phyloP scores from a whole-genome alignment of 2,113 vertebrate species.

The Hippocampus zosterae region DNA sequence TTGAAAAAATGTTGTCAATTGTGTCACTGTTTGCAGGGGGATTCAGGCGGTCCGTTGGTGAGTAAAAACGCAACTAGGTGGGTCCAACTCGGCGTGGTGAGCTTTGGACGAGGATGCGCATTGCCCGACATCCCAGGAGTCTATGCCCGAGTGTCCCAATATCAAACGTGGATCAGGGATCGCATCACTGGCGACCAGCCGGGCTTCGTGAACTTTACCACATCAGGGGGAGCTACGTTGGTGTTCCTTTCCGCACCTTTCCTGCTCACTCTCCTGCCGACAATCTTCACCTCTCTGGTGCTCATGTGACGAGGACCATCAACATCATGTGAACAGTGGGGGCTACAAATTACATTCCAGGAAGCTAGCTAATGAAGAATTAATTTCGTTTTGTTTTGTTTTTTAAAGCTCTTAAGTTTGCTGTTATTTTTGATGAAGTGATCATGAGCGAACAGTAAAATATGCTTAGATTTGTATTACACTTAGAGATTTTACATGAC shows the following conservation, averaged over 20 bases:
- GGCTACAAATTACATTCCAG: not conserved
- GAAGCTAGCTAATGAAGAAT: not conserved
- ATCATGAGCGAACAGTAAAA: not conserved
- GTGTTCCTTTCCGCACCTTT: not conserved
- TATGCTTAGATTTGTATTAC: not conserved
- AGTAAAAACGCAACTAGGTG: conserved; percentile 54
- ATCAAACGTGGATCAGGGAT: conserved; percentile 46
- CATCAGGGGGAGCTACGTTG: fast-evolving
- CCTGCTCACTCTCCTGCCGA: conserved; percentile 11
- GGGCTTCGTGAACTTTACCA: conserved; percentile 21
- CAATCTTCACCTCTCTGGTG: not conserved
- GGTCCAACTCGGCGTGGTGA: conserved; percentile 80
- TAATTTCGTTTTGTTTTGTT: not conserved
- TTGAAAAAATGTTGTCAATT: not conserved
- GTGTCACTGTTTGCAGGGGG: conserved; percentile 67
- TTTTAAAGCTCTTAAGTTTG: not conserved
- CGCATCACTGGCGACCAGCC: not conserved
- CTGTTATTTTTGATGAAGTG: not conserved
- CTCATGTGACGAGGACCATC: not conserved
- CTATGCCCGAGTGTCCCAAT: conserved; percentile 47
- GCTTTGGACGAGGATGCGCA: conserved; percentile 78
- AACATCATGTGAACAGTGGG: not conserved
- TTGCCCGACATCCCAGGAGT: conserved; percentile 28
- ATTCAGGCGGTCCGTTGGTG: conserved; percentile 83
- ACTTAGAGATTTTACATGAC: not conserved